A percentile compares a stretch with the other conserved stretches of the same genome.
phyloP scores from a whole-genome alignment of 2,113 vertebrate genomes.

The Neolamprologus brichardi region DNA sequence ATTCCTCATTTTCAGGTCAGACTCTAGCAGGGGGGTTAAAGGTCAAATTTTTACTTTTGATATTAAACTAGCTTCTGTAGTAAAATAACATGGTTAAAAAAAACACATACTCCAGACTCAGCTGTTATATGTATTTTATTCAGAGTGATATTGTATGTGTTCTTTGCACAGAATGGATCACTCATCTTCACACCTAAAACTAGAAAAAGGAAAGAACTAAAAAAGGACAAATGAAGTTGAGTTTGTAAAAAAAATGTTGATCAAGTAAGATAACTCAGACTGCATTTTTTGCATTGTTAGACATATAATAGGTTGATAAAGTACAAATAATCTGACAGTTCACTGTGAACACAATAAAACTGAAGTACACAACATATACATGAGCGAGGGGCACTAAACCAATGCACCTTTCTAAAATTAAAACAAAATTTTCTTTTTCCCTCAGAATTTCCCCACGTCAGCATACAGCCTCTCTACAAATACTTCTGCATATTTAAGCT shows the following conservation, averaged over 20 bases:
- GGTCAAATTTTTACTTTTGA: neutral
- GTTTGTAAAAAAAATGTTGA: neutral
- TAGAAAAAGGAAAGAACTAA: neutral
- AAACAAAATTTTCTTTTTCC: neutral
- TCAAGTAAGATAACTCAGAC: neutral
- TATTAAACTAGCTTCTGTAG: neutral
- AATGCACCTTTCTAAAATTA: neutral
- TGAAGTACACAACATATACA: neutral
- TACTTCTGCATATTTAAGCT: neutral
- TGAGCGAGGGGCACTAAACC: neutral
- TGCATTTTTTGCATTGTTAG: neutral
- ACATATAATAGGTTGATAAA: neutral
- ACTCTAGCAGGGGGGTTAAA: neutral
- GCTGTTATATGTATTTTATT: neutral
- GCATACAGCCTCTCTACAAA: neutral
- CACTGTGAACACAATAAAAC: neutral
- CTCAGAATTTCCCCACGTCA: neutral
- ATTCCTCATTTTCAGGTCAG: neutral
- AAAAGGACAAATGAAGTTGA: neutral
- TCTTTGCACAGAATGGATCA: neutral
- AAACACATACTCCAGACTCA: neutral
- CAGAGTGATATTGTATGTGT: neutral
- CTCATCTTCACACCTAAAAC: neutral
- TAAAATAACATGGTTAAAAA: neutral
- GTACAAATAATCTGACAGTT: neutral